phyloP scores from a whole-genome alignment of 2,113 vertebrate genomes.

The Larimichthys polyactis region DNA sequence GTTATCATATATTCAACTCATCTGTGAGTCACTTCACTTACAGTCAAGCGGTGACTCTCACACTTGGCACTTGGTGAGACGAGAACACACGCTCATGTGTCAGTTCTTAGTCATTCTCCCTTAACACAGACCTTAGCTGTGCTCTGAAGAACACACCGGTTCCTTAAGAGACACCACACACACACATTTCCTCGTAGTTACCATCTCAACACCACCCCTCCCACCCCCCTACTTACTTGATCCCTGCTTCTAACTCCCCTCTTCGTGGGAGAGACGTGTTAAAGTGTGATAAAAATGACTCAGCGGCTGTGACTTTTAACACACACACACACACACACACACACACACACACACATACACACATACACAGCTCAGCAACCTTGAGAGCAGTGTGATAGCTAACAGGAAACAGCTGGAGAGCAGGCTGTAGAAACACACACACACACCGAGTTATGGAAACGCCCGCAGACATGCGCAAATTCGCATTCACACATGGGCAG shows the following conservation, averaged over 20 bases:
- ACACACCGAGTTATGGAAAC: slow-evolving; percentile 58
- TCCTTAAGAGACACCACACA: slow-evolving; percentile 26
- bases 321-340: slow-evolving; percentile 35
- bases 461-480: slow-evolving; percentile 66
- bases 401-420: slow-evolving; percentile 85
- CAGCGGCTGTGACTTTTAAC: slow-evolving; percentile 73
- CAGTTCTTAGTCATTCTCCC: slow-evolving; percentile 64
- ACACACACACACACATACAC: slow-evolving; percentile 19
- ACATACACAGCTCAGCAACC: slow-evolving; percentile 61
- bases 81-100: slow-evolving; percentile 59
- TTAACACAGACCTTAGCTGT: slow-evolving; percentile 22
- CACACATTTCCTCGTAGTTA: slow-evolving; percentile 16
- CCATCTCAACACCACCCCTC: not conserved
- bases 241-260: slow-evolving; percentile 32
- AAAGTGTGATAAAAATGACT: slow-evolving; percentile 74
- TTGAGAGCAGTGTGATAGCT: slow-evolving; percentile 76
- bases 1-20: slow-evolving; percentile 48
- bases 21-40: slow-evolving; percentile 74
- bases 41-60: slow-evolving; percentile 67
- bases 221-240: slow-evolving; percentile 6
- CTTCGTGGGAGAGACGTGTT: slow-evolving; percentile 64
- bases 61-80: slow-evolving; percentile 56
- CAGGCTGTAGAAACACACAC: slow-evolving; percentile 62
- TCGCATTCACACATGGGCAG: slow-evolving; percentile 68
- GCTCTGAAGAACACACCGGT: slow-evolving; percentile 44